phyloP scores from a whole-genome alignment of 2,797 vertebrate genomes.

The Pangasius larnaudii region DNA sequence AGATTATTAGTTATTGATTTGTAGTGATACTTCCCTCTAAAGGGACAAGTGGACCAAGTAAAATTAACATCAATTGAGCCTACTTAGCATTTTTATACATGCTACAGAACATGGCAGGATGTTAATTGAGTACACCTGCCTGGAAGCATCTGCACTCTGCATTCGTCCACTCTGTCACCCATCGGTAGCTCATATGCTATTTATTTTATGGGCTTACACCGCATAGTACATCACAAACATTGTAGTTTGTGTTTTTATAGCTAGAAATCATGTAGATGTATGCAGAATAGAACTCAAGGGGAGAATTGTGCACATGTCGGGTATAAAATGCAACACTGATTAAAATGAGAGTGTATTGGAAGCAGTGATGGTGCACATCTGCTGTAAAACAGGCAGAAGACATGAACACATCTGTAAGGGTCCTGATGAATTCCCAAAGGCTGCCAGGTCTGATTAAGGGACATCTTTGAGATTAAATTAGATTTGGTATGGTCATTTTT shows the following conservation, averaged over 20 bases:
- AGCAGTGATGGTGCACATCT: neutral
- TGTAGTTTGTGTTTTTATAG: conserved; percentile 21
- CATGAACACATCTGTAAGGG: conserved; percentile 1
- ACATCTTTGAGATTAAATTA: neutral
- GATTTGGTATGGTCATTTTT: neutral
- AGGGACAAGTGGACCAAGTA: neutral
- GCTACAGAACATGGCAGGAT: neutral
- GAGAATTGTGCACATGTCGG: neutral
- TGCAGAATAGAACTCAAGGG: neutral
- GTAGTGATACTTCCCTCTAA: neutral
- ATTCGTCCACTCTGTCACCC: neutral
- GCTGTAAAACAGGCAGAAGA: neutral
- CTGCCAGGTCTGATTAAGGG: neutral
- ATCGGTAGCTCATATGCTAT: neutral
- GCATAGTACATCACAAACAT: neutral
- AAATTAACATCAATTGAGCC: neutral
- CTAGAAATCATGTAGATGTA: conserved; percentile 1
- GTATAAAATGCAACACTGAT: conserved; percentile 24
- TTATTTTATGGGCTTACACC: neutral
- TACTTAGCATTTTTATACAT: neutral
- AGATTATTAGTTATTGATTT: conserved; percentile 7
- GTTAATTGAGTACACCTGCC: neutral
- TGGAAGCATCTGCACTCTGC: neutral
- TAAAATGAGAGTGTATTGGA: neutral
- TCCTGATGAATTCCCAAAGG: neutral